A percentile compares a stretch with the other conserved stretches of the same genome.
Conservation (phyloP, 2,797 vertebrate genomes). For the Oryzias dopingdopingensis region DNA sequence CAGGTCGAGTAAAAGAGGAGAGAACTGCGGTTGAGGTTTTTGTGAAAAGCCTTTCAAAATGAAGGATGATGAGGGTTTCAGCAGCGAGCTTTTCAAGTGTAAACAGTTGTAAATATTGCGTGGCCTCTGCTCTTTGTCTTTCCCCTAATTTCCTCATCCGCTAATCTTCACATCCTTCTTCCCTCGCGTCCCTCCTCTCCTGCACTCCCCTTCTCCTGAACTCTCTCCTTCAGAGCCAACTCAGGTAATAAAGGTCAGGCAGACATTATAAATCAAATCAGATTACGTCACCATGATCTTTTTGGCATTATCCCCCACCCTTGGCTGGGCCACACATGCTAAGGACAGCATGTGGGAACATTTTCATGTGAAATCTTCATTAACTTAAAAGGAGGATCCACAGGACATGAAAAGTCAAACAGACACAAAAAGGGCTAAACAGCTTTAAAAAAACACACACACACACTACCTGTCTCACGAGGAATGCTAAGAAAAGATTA, state of each 20-base stretch:
- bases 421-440: conserved; percentile 8
- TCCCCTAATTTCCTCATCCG: conserved; percentile 34
- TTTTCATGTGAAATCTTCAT: conserved; percentile 53
- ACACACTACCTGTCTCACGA: neutral
- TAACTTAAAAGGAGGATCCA: conserved; percentile 52
- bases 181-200: conserved; percentile 2
- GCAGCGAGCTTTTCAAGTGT: conserved; percentile 23
- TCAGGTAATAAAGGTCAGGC: conserved; percentile 73
- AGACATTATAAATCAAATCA: conserved; percentile 71
- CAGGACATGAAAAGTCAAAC: conserved; percentile 14
- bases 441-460: conserved; percentile 1
- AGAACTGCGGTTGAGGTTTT: conserved; percentile 5
- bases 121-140: conserved; percentile 21
- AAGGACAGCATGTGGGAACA: conserved; percentile 19
- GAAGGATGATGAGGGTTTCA: conserved; percentile 35
- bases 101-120: conserved; percentile 42
- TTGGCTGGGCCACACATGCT: conserved; percentile 39
- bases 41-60: neutral
- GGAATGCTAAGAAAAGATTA: conserved; percentile 6
- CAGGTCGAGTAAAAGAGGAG: conserved; percentile 5
- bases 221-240: conserved; percentile 49
- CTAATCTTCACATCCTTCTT: conserved; percentile 22
- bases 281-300: conserved; percentile 61
- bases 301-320: conserved; percentile 47
- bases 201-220: conserved; percentile 7